Base-by-base conservation (phyloP, 2,113 vertebrate species). In the Archilochus colubris region DNA sequence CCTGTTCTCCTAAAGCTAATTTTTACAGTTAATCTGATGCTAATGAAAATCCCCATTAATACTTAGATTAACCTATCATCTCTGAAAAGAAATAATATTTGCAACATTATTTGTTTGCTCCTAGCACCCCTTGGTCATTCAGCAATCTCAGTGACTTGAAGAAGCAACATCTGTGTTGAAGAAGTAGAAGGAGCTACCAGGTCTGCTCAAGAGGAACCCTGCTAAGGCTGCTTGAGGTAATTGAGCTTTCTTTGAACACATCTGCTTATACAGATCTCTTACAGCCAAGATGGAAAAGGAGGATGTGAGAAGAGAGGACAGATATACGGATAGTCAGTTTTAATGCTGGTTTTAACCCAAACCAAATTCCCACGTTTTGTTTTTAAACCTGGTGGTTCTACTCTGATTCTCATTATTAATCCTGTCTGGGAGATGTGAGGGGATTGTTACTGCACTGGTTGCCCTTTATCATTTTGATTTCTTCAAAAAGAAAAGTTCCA, bases 51-150 rank as follows among this genome's bases (percentile, higher is more conserved):
- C 28, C 17, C 15, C 31, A 67, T 94, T 89, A 72, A 78, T 80
- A 64, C 64, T 73, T 59, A 85, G 64, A 86, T 89, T 67, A 92
- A 89, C 91, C 67, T 92, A 68, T 88, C 57, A 72, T 73, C 63
- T 55, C 74, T 73, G 69, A 74, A 91, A 96, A 96, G 7, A 78
- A 94, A 91, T 44, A 12, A 70, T 61, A 91, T 92, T 92, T 88
- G 59, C 63, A 95, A 84, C 48, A 76, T 81, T 93, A 93, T 66
- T 66, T 50, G 48, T 76, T 82, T 80, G 31, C 43, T 66, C 23
- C 33, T 24, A 9, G 17, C 22, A 69, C 6, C n/a, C 10, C 50
- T 80, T 67, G 15, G 28, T 44, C 7, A 1, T 46, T 54, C 69
- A 82, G 11, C 20, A 59, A 10, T 19, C 53, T 43, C 19, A 80